Base-by-base conservation (phyloP, 2,888 invertebrate genomes). In the Thyatira batis region DNA sequence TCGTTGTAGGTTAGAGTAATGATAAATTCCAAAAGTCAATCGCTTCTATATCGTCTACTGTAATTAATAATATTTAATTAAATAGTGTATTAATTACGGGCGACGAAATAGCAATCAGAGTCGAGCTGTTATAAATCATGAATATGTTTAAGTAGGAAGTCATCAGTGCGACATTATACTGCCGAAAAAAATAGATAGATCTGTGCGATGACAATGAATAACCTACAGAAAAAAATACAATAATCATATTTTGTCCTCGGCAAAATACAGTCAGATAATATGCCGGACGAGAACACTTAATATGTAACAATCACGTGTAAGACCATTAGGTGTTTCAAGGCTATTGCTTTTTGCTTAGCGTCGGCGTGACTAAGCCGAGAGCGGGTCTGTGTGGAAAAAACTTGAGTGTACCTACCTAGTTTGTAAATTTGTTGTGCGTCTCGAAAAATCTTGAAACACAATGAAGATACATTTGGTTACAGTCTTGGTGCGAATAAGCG, bases 301-400 rank as follows among this genome's bases (percentile, higher is more conserved):
- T 80, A 77, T 81, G 80, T 83, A 83, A 78, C 78, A 78, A 81
- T 82, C 80, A 81, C 82, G 80, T 81, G 81, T 79, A 68, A 57
- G 52, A 73, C 69, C 76, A 81, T 83, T 80, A 82, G 81, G 69
- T 71, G 69, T 64, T 72, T 71, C 87, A 89, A 90, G 89, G 89
- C 71, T 82, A 77, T 50, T 46, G 65, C 75, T 89, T 89, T 89
- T 89, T 89, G 87, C 82, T 62, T 55, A 60, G 62, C 57, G 65
- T 67, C 77, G 68, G 76, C 84, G 76, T 89, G 86, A 89, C 88
- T 89, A 84, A 88, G 72, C 62, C 54, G 60, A 54, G 50, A 51
- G 63, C 67, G 75, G 74, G 76, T 5, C 9, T 27, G 48, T 48
- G 27, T 20, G 20, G 20, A 48, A 48, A 48, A 48, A 45, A 39